Base-by-base conservation (phyloP, 2,113 vertebrate species). In the Columba janthina region DNA sequence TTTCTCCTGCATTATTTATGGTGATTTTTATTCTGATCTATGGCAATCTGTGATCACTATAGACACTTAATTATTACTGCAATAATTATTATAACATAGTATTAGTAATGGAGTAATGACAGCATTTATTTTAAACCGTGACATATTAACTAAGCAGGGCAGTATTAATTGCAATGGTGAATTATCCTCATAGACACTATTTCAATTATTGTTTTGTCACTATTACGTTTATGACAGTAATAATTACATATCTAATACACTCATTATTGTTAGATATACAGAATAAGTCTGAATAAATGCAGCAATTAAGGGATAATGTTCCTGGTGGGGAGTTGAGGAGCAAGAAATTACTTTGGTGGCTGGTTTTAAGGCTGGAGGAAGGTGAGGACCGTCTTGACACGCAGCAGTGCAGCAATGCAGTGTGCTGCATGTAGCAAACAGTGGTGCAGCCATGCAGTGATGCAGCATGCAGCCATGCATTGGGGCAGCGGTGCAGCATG, bases 231-330 rank as follows among this genome's bases (percentile, higher is more conserved):
- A 96, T 96, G 96, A 94, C 96, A 97, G 96, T 91, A 93, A 96
- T 96, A 96, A 97, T 97, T 96, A 97, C 95, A 66, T 95, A 94
- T 95, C 95, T 96, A 96, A 96, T 96, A 96, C 64, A 86, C 96
- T 95, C 91, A 95, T 97, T 96, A 96, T 97, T 96, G 93, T 93
- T 89, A 77, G 93, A 95, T 95, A 94, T 72, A 95, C 94, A 95
- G 96, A 92, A 78, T 94, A 96, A 96, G 95, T 89, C 89, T 91
- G 95, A 91, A 82, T 92, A 96, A 96, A 96, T 88, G 92, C 94
- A 83, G 96, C 86, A 96, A 91, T 97, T 95, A 96, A 95, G 72
- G 85, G 85, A 82, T 96, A 93, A 96, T 88, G 85, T 75, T 95
- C 85, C 60, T 94, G 83, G 88, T 86, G 83, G 78, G 90, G 73